These are phyloP conservation scores for Chloroceryle inda DNA, from an alignment of 2,797 vertebrate genomes.

Conservation along the genomic window DNA sequence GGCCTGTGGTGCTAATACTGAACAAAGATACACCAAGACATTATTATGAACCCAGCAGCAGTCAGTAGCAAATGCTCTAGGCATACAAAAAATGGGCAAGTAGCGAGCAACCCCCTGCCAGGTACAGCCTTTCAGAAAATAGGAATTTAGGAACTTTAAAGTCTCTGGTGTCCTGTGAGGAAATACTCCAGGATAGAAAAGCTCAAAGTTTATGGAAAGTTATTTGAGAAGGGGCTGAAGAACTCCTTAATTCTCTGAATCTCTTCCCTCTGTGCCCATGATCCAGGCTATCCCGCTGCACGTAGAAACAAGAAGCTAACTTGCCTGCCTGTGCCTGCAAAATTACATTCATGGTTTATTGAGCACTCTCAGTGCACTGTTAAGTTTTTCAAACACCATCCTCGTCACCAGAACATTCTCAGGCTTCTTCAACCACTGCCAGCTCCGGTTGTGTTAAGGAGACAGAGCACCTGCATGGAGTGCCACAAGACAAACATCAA, in stretches of 20 bases:
- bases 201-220: not conserved
- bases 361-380: accelerated
- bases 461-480: not conserved
- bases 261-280: not conserved
- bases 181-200: not conserved
- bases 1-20: not conserved
- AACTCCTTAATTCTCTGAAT: not conserved
- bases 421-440: not conserved
- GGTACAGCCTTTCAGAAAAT: not conserved
- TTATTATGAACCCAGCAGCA: not conserved
- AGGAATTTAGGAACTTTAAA: not conserved
- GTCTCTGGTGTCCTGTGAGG: not conserved
- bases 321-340: not conserved
- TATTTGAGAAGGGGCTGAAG: not conserved
- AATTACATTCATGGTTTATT: not conserved
- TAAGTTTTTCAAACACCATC: not conserved
- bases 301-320: not conserved
- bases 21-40: not conserved
- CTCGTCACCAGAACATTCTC: not conserved
- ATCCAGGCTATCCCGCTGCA: not conserved
- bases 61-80: not conserved
- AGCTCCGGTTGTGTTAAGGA: not conserved
- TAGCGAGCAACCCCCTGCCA: not conserved
- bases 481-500: not conserved
- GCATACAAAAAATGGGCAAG: not conserved